Evolutionary conservation across 2,113 vertebrate species (phyloP), one percentile per base, ranked within the genome.

Genomic region (Steatornis caripensis): DNA sequence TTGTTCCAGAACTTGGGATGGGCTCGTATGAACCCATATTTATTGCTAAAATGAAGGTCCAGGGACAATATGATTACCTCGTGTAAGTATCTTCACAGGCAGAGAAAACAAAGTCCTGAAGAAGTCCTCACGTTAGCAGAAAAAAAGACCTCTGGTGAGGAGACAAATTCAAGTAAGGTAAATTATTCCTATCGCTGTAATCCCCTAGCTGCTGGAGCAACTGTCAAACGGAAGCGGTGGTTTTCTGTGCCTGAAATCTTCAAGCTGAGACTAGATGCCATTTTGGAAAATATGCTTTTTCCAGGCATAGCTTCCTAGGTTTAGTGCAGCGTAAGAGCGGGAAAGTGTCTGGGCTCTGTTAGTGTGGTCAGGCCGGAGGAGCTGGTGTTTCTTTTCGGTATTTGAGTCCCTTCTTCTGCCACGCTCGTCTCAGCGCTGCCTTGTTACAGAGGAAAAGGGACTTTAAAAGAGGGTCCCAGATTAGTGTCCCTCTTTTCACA

Each of bases 1-100:
- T n/a, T 6, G 0, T n/a, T 26, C 21, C 77, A 78, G 81, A 19
- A 15, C 45, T 49, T 53, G 78, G 46, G 43, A 36, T 36, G 36
- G 41, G 37, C 32, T 24, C 1, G 0, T 11, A 5, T 8, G 15
- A 54, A 37, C 66, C 8, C 15, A 9, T 68, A 29, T 34, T 85
- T 82, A 20, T 43, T 37, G 34, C 22, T 60, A 36, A 83, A 80
- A 20, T 4, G 10, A 75, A 71, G 53, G 43, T 68, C 14, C 8
- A 19, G 53, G 30, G 23, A 7, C 51, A 60, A 34, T 29, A 9
- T 4, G 61, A 48, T 26, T 34, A 12, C 32, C 3, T 2, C 1
- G 2, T 9, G 2, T 18, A 39, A 19, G 11, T 49, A 39, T 26
- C 49, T 41, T 14, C 64, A 27, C 8, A 26, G 32, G 29, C 3